Base-by-base conservation (phyloP, 2,888 invertebrate genomes). In the Pteria penguin region DNA sequence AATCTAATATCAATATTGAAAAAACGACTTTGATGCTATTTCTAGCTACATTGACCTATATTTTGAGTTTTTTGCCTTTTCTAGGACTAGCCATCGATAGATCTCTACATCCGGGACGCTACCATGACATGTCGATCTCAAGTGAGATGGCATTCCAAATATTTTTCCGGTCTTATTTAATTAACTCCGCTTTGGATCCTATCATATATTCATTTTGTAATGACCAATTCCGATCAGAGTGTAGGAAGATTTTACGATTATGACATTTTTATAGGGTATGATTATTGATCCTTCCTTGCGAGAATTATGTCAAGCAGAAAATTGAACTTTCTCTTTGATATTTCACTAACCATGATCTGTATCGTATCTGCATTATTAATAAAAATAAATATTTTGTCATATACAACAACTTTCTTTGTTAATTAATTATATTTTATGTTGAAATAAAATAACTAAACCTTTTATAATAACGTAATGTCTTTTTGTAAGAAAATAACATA, bases 31-130 rank as follows among this genome's bases (percentile, higher is more conserved):
- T 85, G 11, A 88, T 87, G 87, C 68, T 88, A 1, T 86, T 88
- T 72, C 55, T 84, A 33, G 86, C 86, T 24, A 87, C 88, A 8
- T 54, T 87, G 18, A 80, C 82, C 0, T 88, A 85, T 63, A 82
- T 88, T 5, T 58, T 87, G 22, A 88, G 88, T 69, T 88, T 88
- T 61, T 62, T 87, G n/a, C 88, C 88, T 29, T 88, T 87, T 69
- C 86, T 86, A 58, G 74, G 81, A 27, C 78, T 87, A 24, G 85
- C 81, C 14, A 81, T 87, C 11, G 61, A 84, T 18, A 72, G 88
- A 24, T 82, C 86, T 22, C 67, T 80, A 14, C 54, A 77, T n/a
- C 80, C 79, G 5, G 68, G 68, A 11, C 67, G 75, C n/a, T 82
- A 81, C 22, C 31, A 63, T 5, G 57, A 63, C 4, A 36, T 86